A percentile compares a stretch with the other conserved stretches of the same genome.
Evolutionary conservation across 2,113 vertebrate species (phyloP).

Genomic region (Platysteira castanea): DNA sequence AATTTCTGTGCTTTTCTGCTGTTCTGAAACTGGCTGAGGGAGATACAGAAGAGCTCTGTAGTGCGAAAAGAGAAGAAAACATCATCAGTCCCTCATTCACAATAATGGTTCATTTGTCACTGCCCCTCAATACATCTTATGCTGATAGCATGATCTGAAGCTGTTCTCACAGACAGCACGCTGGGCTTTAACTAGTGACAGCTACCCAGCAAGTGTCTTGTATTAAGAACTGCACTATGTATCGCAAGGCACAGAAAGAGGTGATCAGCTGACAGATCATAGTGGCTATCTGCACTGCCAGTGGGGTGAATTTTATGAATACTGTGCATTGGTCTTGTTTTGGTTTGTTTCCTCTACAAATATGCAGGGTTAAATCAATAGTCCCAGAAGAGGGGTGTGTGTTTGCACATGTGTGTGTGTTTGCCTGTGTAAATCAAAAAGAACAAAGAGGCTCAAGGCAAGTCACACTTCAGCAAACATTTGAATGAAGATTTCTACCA

Average conservation of each 20-base stretch:
- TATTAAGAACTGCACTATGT: background rate
- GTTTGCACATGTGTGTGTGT: background rate
- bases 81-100: background rate
- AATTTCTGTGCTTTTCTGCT: conserved; percentile 91
- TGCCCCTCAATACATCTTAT: background rate
- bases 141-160: background rate
- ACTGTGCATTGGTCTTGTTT: background rate
- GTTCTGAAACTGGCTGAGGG: conserved; percentile 92
- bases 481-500: background rate
- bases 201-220: background rate
- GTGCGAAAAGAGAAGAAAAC: conserved; percentile 23
- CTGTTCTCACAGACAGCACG: background rate
- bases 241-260: background rate
- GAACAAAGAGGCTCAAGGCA: background rate
- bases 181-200: background rate
- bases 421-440: background rate
- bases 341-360: background rate
- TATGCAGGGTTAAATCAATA: background rate
- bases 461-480: background rate
- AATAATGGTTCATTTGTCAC: background rate
- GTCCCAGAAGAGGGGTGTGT: background rate
- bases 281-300: background rate
- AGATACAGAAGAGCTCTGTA: conserved; percentile 92
- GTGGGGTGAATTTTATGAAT: background rate
- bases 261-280: accelerated